phyloP scores from a whole-genome alignment of 2,113 vertebrate species.

The Triplophysa tibetana region DNA sequence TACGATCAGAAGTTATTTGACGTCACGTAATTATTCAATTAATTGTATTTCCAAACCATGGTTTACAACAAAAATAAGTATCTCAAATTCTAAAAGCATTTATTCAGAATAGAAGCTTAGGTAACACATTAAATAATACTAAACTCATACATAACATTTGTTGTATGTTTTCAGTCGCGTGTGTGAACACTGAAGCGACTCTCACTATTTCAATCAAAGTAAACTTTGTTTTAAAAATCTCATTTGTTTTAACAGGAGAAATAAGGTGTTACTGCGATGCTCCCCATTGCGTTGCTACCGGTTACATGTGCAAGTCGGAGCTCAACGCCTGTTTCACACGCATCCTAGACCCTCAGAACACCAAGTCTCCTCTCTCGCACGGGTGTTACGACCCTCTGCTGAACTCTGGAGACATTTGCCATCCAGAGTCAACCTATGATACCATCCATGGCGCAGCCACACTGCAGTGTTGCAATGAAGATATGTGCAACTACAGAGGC shows the following conservation, averaged over 20 bases:
- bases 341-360: constrained; percentile 81
- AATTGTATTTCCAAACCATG: no score
- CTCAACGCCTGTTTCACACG: constrained; percentile 84
- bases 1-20: no score
- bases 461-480: constrained; percentile 85
- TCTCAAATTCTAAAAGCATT: no score
- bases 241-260: constrained; percentile 76
- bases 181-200: neutral
- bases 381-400: constrained; percentile 83
- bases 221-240: neutral
- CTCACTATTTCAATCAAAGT: neutral
- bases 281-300: constrained; percentile 85
- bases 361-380: constrained; percentile 83
- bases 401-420: constrained; percentile 78
- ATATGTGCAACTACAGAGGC: constrained; percentile 92
- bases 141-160: no score
- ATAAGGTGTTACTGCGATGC: constrained; percentile 91
- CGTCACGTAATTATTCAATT: no score
- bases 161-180: neutral
- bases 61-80: no score
- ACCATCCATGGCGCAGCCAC: constrained; percentile 67
- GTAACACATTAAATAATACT: no score
- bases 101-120: no score
- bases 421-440: constrained; percentile 72
- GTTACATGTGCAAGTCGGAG: constrained; percentile 90